Conservation (phyloP, 2,888 invertebrate species). For the Pyrochroa serraticornis region DNA sequence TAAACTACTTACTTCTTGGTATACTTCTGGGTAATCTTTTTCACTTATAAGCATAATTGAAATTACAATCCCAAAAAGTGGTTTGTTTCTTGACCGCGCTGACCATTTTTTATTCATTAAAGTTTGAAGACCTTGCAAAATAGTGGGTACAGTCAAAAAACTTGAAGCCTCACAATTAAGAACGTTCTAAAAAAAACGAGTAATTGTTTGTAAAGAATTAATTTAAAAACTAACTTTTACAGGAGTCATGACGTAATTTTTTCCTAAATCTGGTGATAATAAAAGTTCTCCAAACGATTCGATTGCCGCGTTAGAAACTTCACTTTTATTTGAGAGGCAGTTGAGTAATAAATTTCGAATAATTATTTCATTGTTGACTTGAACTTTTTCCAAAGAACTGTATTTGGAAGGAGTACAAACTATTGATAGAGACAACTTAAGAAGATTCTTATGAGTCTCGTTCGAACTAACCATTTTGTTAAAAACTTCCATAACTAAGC, state of each 20-base stretch:
- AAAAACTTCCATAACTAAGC: constrained; percentile 16
- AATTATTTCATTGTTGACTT: constrained; percentile 24
- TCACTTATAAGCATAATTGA: constrained; percentile 19
- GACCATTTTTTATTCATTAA: constrained; percentile 25
- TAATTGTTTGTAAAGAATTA: not conserved
- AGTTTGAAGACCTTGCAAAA: constrained; percentile 16
- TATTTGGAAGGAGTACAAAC: constrained; percentile 11
- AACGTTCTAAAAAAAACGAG: constrained; percentile 6
- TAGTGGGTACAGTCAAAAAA: constrained; percentile 1
- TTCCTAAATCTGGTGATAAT: constrained; percentile 19
- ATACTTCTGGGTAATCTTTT: constrained; percentile 17
- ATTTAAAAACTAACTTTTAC: constrained; percentile 5
- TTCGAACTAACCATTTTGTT: constrained; percentile 18
- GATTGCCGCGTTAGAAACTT: constrained; percentile 17
- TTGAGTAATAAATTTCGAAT: constrained; percentile 15
- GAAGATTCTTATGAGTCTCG: constrained; percentile 10
- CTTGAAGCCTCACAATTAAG: constrained; percentile 4
- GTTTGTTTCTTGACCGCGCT: constrained; percentile 20
- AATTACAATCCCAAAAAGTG: constrained; percentile 16
- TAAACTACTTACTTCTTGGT: constrained; percentile 12
- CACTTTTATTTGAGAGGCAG: constrained; percentile 14
- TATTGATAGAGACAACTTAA: constrained; percentile 18
- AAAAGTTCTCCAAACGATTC: constrained; percentile 17
- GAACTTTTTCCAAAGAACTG: constrained; percentile 15
- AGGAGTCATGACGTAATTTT: constrained; percentile 7